Base-by-base conservation (phyloP, 2,113 vertebrate species). In the Acanthisitta chloris region DNA sequence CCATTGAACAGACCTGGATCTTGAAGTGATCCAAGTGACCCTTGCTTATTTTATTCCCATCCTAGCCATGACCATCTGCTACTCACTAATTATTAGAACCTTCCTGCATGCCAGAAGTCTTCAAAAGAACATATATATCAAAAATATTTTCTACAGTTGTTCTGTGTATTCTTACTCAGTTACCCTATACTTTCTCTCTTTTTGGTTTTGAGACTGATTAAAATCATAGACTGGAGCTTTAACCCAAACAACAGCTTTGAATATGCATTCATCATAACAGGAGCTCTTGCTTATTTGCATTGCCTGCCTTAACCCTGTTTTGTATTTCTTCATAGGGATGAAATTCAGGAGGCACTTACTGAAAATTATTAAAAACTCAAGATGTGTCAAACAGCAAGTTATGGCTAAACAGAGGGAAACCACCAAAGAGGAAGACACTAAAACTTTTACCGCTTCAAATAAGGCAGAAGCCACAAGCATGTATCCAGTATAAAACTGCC, bases 281-380 rank as follows among this genome's bases (percentile, higher is more conserved):
- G 98, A 95, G 87, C 92, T 38, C 72, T 98, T 6, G 96, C 97
- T 31, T 98, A 97, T 87, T 84, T 98, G 73, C 97, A 97, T 16
- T 16, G 90, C 85, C 52, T 98, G 97, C 71, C 95, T 98, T 7
- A 98, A 98, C n/a, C 92, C 96, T 34, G 34, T 98, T 70, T 95
- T 98, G 36, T 98, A 98, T 34, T 97, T 97, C 88, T 98, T 97
- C 38, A 90, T 72, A 2, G 95, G 97, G n/a, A 67, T 91, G 17
- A 98, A 98, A 81, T 98, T 98, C 76, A 93, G 93, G 34, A 98
- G 93, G 71, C 96, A 97, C 28, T 93, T 98, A 71, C 67, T 85
- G 64, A 98, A 97, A 92, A 95, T 98, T 9, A 33, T 95, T 38
- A 97, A 94, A 85, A 97, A 94, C 7, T 10, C 49, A 36, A 90